These are phyloP conservation scores for Euplexia lucipara DNA, from an alignment of 2,888 invertebrate genomes.

Conservation along the genomic window DNA sequence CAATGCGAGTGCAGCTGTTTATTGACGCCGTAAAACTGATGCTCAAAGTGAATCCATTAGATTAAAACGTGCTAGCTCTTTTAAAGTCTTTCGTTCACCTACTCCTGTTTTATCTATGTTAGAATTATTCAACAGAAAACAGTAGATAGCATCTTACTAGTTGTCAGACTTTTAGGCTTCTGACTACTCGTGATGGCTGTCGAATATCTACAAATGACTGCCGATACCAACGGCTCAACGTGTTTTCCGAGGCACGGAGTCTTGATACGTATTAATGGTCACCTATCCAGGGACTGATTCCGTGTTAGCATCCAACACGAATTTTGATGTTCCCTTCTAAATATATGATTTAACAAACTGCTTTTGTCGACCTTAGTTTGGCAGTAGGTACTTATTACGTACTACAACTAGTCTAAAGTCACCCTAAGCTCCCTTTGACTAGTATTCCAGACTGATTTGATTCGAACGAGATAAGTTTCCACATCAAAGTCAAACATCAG, in stretches of 20 bases:
- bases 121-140: no score
- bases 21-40: neutral
- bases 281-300: no score
- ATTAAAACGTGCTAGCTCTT: neutral
- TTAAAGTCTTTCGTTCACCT: neutral
- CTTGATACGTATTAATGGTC: no score
- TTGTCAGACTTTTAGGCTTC: no score
- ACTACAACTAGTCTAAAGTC: neutral
- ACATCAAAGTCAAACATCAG: conserved; percentile 46
- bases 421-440: conserved; percentile 17
- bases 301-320: no score
- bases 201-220: no score
- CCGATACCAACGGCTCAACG: no score
- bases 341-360: neutral
- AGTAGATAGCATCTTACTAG: no score
- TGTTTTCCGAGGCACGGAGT: no score
- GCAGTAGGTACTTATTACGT: neutral
- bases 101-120: no score
- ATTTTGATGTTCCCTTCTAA: neutral
- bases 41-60: neutral
- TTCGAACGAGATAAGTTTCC: conserved; percentile 45
- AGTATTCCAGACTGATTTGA: conserved; percentile 45
- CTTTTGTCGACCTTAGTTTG: neutral
- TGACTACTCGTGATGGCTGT: no score
- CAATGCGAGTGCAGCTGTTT: neutral